phyloP scores from a whole-genome alignment of 1,140 invertebrate species.

The Drosophila bocqueti region DNA sequence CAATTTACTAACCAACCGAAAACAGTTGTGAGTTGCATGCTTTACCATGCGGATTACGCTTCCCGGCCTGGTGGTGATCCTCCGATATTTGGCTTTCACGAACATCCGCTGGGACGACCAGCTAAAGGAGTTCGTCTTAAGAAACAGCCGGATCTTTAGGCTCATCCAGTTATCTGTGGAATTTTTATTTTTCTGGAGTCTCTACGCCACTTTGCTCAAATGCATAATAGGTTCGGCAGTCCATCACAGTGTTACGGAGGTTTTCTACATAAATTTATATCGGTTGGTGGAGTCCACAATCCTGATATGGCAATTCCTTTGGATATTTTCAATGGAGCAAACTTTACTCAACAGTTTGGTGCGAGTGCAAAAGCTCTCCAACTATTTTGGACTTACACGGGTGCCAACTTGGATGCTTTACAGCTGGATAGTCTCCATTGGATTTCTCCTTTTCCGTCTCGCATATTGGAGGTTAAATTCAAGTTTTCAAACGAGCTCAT shows the following conservation, averaged over 20 bases:
- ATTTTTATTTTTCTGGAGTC: neutral
- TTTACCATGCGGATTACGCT: neutral
- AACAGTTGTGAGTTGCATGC: neutral
- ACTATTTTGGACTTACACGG: neutral
- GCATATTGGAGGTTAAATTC: neutral
- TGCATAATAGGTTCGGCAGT: fast-evolving
- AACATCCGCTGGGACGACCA: slow-evolving; percentile 1
- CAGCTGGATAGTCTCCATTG: neutral
- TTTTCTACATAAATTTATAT: neutral
- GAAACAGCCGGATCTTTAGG: neutral
- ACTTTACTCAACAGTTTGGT: neutral
- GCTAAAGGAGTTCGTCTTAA: neutral
- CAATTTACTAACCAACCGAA: neutral
- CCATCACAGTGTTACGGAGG: neutral
- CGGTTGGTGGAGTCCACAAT: neutral
- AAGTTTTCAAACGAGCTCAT: fast-evolving
- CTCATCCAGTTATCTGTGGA: neutral
- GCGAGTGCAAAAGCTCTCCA: neutral
- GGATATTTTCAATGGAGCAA: neutral
- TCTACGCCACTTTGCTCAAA: neutral
- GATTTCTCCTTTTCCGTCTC: fast-evolving
- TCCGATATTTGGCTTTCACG: neutral
- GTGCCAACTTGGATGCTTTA: neutral
- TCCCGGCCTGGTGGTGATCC: neutral
- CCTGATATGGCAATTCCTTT: neutral